Base-by-base conservation (phyloP, 1,140 invertebrate genomes). In the Ooceraea biroi region DNA sequence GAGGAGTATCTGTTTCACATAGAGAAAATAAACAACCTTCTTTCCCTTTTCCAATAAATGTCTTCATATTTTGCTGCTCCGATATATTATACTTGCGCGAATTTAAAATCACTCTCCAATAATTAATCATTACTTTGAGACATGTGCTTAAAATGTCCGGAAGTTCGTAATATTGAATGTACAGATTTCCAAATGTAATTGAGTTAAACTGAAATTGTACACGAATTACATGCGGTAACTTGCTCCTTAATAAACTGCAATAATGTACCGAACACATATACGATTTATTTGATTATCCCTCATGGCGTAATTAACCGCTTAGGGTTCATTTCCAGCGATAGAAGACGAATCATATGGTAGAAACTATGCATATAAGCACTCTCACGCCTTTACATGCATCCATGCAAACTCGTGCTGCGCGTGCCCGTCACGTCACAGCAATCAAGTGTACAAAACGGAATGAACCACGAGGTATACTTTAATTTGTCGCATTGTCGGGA, bases 151-250 rank as follows among this genome's bases (percentile, higher is more conserved):
- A 72, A 8, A 30, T 61, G 14, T 10, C 2, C 25, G 8, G 12
- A 22, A 4, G 46, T 74, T 61, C 27, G 0, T 19, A 5, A 46
- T 58, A 46, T 25, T 36, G 10, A 66, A 12, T n/a, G 27, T 65
- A 14, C 8, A 36, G 65, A 66, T 66, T 66, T 66, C 4, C 3
- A 41, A 66, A 50, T 65, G 14, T 50, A 76, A 76, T 77, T 25
- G 25, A 57, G 10, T 50, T 66, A 50, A 77, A 22, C 25, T 17
- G 44, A 17, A 74, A 36, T n/a, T 30, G 44, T 25, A 50, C n/a
- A 58, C 58, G 27, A 44, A 19, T 48, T 11, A 17, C 57, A 73
- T 41, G 41, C n/a, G 3, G 30, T 17, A 12, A 11, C 11, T 50
- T 17, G 27, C 8, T 61, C 36, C 22, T 12, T 76, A 76, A 76